Conservation (phyloP, 2,888 invertebrate genomes). For the Graphium colonna region DNA sequence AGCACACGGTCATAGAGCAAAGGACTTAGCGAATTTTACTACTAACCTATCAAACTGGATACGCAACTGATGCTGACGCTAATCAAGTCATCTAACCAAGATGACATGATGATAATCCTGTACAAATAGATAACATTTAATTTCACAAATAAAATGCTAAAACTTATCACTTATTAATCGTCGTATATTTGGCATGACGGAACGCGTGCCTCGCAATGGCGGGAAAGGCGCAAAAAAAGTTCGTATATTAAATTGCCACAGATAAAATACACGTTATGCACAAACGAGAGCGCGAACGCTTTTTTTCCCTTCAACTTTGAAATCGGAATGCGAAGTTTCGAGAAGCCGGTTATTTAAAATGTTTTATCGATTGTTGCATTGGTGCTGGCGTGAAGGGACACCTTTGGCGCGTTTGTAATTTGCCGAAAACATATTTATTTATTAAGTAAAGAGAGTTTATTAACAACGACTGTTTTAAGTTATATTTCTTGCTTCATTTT, state of each 20-base stretch:
- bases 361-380: background rate
- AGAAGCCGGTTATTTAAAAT: background rate
- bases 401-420: background rate
- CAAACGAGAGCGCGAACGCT: background rate
- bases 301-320: background rate
- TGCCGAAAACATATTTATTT: background rate
- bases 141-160: too few relatives aligned
- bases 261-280: background rate
- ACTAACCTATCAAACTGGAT: too few relatives aligned
- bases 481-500: too few relatives aligned
- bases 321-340: constrained; percentile 4
- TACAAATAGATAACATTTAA: too few relatives aligned
- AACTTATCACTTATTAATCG: too few relatives aligned
- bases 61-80: too few relatives aligned
- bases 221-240: background rate
- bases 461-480: too few relatives aligned
- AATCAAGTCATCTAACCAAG: too few relatives aligned
- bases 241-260: background rate
- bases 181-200: background rate
- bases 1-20: too few relatives aligned
- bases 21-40: too few relatives aligned
- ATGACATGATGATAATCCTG: too few relatives aligned
- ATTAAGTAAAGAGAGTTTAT: background rate
- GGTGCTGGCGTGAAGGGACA: background rate
- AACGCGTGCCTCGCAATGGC: background rate